Evolutionary conservation across 2,113 vertebrate species (phyloP), one percentile per base, ranked within the genome.

Genomic region (Pagrus major): DNA sequence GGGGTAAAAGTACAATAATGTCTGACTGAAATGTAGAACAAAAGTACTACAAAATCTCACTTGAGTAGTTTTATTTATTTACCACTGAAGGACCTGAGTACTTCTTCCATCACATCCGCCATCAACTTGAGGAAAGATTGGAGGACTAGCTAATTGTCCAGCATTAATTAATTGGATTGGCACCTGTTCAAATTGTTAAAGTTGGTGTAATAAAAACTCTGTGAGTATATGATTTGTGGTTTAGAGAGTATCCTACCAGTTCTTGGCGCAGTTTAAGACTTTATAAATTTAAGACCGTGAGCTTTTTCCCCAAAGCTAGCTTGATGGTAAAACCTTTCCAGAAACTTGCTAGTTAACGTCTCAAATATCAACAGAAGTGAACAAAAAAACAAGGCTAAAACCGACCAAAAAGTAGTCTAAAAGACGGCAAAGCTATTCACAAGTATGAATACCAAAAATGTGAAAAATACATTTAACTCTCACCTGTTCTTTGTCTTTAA

Each of bases 351-450:
- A 61, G 21, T 44, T 14, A 46, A n/a, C 21, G 6, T 47, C 14
- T 72, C 3, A 68, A 46, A 59, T 12, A 39, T 12, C 0, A 47
- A 54, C 3, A 21, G 0, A 21, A 23, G 4, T 14, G 1, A 9
- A n/a, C n/a, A n/a, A n/a, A 37, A 15, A 42, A 70, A 70, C 3
- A 29, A 39, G 27, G 27, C 20, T 29, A 2, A 25, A 61, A 66
- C 3, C 16, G 0, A 35, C 9, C 6, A 52, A 15, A 42, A 46
- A 5, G 1, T 3, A 55, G 0, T 10, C 39, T 67, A 1, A 46
- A 27, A 49, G 8, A 16, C 3, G 2, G 20, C 16, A 15, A n/a
- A 0, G 2, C 0, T 27, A 14, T 33, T 1, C 0, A 0, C 0
- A 41, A 29, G 44, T 14, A 21, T 15, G 47, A 55, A 21, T 10